These are phyloP conservation scores for Epiblema foenella DNA, from an alignment of 2,888 invertebrate species.

Conservation along the genomic window DNA sequence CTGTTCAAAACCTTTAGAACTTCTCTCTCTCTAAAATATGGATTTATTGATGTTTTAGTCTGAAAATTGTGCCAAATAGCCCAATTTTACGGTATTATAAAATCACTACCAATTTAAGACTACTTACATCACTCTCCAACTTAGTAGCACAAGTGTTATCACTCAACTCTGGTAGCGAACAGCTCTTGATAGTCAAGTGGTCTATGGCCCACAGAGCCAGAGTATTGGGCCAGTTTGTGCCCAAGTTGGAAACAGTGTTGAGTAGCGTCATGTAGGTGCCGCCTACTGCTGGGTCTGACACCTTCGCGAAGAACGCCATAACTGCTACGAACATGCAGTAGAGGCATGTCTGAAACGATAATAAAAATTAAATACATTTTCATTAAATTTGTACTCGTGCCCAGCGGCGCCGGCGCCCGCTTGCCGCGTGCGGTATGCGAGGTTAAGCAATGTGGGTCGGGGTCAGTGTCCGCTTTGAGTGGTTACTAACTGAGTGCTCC, in stretches of 20 bases:
- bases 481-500: too few relatives aligned
- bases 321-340: conserved; percentile 99
- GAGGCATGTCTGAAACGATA: conserved; percentile 89
- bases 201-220: conserved; percentile 96
- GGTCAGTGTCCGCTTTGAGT: too few relatives aligned
- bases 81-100: background rate
- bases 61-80: too few relatives aligned
- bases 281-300: conserved; percentile 98
- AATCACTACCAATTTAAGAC: background rate
- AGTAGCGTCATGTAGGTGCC: conserved; percentile 99
- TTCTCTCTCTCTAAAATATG: too few relatives aligned
- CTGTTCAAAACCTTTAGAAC: too few relatives aligned
- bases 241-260: conserved; percentile 97
- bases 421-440: too few relatives aligned
- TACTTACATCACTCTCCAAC: conserved; percentile 87
- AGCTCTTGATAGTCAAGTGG: conserved; percentile 91
- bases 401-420: too few relatives aligned
- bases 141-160: conserved; percentile 87
- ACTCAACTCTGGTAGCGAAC: conserved; percentile 78
- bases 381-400: too few relatives aligned
- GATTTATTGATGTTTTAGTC: too few relatives aligned
- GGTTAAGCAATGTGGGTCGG: too few relatives aligned
- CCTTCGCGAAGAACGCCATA: conserved; percentile 99
- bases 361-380: background rate
- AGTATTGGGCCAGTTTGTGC: conserved; percentile 99